These are phyloP conservation scores for Rhagoletis pomonella DNA, from an alignment of 1,140 invertebrate species.

Conservation along the genomic window DNA sequence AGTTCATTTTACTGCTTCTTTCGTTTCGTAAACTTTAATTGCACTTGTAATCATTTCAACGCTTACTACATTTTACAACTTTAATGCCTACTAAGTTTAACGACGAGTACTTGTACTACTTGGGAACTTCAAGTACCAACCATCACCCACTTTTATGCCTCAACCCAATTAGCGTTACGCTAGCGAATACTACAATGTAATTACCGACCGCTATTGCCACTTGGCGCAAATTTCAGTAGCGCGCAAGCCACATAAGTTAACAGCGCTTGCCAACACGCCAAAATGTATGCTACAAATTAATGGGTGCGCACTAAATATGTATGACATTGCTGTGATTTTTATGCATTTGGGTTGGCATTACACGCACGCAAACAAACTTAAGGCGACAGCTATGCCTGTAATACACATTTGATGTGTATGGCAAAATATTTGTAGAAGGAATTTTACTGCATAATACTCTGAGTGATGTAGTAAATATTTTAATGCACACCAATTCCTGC, in stretches of 20 bases:
- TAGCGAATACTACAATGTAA: slow-evolving; percentile 22
- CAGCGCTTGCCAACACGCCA: not conserved
- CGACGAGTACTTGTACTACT: not conserved
- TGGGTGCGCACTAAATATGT: not conserved
- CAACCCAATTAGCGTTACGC: slow-evolving; percentile 43
- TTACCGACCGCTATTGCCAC: slow-evolving; percentile 40
- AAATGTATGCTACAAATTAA: slow-evolving; percentile 24
- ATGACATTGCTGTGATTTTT: slow-evolving; percentile 40
- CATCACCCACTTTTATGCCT: not conserved
- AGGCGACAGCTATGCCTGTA: not conserved
- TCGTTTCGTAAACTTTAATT: not conserved
- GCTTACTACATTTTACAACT: slow-evolving; percentile 15
- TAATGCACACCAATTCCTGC: slow-evolving; percentile 6
- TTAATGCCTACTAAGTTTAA: not conserved
- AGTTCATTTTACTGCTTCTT: not conserved
- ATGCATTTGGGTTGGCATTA: not conserved
- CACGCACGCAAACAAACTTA: slow-evolving; percentile 27
- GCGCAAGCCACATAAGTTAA: not conserved
- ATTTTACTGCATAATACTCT: slow-evolving; percentile 10
- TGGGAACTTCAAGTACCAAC: not conserved
- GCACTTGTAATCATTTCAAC: slow-evolving; percentile 43
- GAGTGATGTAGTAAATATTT: slow-evolving; percentile 17
- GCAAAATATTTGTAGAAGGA: not conserved
- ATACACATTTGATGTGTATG: not conserved
- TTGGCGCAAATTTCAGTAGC: not conserved